Evolutionary conservation across 2,888 invertebrate genomes (phyloP).

Genomic region (Drosophila anceps): DNA sequence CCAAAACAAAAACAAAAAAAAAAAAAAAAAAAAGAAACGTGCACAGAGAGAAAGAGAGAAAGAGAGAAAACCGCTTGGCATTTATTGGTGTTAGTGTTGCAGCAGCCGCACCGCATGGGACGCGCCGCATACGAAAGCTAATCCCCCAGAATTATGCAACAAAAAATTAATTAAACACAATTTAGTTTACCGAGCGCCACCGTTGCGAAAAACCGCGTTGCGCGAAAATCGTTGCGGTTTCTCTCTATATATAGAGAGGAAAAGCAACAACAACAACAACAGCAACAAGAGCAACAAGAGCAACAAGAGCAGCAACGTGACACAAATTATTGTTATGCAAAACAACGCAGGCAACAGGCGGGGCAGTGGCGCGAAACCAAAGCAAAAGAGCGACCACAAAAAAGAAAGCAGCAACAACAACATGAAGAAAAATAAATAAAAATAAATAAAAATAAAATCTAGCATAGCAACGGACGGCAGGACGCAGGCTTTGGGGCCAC

Average conservation of each 20-base stretch:
- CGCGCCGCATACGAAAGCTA: slow-evolving; percentile 57
- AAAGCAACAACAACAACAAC: slow-evolving; percentile 1
- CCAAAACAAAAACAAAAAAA: slow-evolving; percentile 27
- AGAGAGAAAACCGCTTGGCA: slow-evolving; percentile 48
- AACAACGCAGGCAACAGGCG: slow-evolving; percentile 47
- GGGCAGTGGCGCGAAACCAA: slow-evolving; percentile 7
- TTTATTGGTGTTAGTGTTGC: slow-evolving; percentile 52
- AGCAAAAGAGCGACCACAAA: slow-evolving; percentile 39
- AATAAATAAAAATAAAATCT: slow-evolving; percentile 31
- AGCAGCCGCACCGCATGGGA: slow-evolving; percentile 39
- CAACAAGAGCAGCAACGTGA: slow-evolving; percentile 28
- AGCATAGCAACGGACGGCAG: slow-evolving; percentile 23
- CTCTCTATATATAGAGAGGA: slow-evolving; percentile 38
- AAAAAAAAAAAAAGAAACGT: too few relatives aligned
- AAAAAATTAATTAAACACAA: slow-evolving; percentile 78
- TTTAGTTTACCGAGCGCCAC: slow-evolving; percentile 65
- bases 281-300: background rate
- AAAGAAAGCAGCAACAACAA: slow-evolving; percentile 1
- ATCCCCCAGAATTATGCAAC: slow-evolving; percentile 76
- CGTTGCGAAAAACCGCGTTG: slow-evolving; percentile 70
- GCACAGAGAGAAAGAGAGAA: background rate
- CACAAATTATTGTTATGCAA: slow-evolving; percentile 76
- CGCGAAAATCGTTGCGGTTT: slow-evolving; percentile 75
- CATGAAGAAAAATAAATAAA: slow-evolving; percentile 11
- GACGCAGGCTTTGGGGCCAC: slow-evolving; percentile 34